Conservation (phyloP, 2,888 invertebrate genomes). For the Drosophila meridionalis region DNA sequence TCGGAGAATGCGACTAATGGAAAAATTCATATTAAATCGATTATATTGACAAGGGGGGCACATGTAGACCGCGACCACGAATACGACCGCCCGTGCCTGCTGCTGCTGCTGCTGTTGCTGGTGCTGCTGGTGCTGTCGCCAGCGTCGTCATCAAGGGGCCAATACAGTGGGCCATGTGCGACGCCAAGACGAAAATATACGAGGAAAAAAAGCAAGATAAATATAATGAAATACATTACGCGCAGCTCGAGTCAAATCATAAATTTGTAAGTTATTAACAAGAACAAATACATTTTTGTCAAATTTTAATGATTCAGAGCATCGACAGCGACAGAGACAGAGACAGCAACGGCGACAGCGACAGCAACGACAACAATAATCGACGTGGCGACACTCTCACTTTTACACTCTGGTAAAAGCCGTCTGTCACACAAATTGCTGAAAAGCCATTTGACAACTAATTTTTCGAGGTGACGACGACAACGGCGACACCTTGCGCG, state of each 20-base stretch:
- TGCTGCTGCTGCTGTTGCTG: not conserved
- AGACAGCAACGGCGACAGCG: constrained; percentile 5
- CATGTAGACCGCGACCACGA: constrained; percentile 25
- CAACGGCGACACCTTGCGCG: constrained; percentile 63
- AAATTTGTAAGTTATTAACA: constrained; percentile 70
- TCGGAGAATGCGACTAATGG: constrained; percentile 82
- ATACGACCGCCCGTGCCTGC: constrained; percentile 1
- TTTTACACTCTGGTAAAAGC: constrained; percentile 62
- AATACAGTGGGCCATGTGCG: constrained; percentile 42
- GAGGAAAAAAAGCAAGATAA: not conserved
- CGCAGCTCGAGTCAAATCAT: constrained; percentile 45
- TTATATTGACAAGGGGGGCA: constrained; percentile 79
- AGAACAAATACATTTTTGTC: constrained; percentile 49
- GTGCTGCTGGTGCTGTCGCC: constrained; percentile 38
- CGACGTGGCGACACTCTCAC: constrained; percentile 59
- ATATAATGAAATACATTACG: constrained; percentile 13
- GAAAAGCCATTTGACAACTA: constrained; percentile 73
- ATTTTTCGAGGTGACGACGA: constrained; percentile 67
- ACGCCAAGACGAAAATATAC: constrained; percentile 23
- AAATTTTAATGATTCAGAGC: constrained; percentile 49
- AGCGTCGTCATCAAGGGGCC: constrained; percentile 34
- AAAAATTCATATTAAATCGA: constrained; percentile 84
- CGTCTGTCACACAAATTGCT: constrained; percentile 70
- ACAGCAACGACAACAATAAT: not conserved
- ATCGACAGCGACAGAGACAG: constrained; percentile 18